These are phyloP conservation scores for Tenthredo amoena DNA, from an alignment of 2,888 invertebrate species.

Conservation along the genomic window DNA sequence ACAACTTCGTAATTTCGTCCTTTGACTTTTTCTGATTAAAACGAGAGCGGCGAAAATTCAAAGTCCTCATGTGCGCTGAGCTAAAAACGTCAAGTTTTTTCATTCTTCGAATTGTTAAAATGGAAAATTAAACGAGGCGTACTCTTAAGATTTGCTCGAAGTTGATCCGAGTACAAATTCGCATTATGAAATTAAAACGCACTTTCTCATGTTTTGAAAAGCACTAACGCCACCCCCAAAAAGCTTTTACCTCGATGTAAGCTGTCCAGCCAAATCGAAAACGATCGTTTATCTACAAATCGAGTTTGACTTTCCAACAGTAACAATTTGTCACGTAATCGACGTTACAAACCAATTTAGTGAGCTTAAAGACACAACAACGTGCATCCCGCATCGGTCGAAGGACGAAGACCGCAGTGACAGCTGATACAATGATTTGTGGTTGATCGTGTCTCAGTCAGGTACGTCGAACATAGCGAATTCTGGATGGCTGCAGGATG, in stretches of 20 bases:
- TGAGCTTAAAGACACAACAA: conserved; percentile 31
- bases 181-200: background rate
- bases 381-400: conserved; percentile 53
- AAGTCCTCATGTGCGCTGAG: background rate
- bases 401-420: conserved; percentile 67
- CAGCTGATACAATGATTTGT: conserved; percentile 72
- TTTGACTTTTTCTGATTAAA: conserved; percentile 37
- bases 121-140: background rate
- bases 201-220: background rate
- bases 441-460: conserved; percentile 57
- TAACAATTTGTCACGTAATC: conserved; percentile 69
- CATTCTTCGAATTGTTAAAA: background rate
- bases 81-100: conserved; percentile 25
- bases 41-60: conserved; percentile 18
- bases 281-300: conserved; percentile 67
- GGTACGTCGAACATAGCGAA: background rate
- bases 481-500: background rate
- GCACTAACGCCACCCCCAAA: background rate
- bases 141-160: background rate
- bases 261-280: background rate
- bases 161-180: background rate
- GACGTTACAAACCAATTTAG: conserved; percentile 70
- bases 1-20: conserved; percentile 35
- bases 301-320: conserved; percentile 67
- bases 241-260: background rate